Evolutionary conservation across 2,888 invertebrate species (phyloP).

Genomic region (Anarsia innoxiella): DNA sequence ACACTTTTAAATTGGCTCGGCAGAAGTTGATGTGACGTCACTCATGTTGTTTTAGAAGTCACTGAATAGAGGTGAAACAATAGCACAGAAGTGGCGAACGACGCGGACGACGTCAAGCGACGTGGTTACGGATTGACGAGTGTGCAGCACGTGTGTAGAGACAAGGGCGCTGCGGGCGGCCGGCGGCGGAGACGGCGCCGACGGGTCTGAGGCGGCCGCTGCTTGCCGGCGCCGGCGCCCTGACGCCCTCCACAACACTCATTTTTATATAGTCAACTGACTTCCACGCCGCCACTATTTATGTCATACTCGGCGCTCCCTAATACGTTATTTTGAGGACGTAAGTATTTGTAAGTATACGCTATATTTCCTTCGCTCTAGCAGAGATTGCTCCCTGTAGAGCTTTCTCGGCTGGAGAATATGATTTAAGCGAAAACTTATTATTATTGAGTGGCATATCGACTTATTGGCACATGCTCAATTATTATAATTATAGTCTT

Average conservation of each 20-base stretch:
- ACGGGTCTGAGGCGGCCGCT: slow-evolving; percentile 56
- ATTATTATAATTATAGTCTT: no score
- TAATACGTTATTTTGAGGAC: slow-evolving; percentile 67
- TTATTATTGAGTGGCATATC: slow-evolving; percentile 27
- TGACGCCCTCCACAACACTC: slow-evolving; percentile 32
- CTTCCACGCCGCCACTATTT: slow-evolving; percentile 71
- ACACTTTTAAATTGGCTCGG: slow-evolving; percentile 41
- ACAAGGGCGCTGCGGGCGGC: slow-evolving; percentile 24
- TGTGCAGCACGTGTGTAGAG: slow-evolving; percentile 24
- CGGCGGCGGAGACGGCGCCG: slow-evolving; percentile 54
- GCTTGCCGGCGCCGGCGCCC: slow-evolving; percentile 67
- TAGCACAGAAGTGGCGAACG: slow-evolving; percentile 8
- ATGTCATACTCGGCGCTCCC: slow-evolving; percentile 68
- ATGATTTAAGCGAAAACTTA: slow-evolving; percentile 46
- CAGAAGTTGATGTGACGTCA: slow-evolving; percentile 34
- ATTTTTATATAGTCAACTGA: slow-evolving; percentile 74
- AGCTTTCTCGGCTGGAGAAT: slow-evolving; percentile 31
- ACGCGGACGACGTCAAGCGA: not conserved
- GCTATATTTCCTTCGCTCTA: slow-evolving; percentile 43
- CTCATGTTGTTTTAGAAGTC: slow-evolving; percentile 37
- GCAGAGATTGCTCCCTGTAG: slow-evolving; percentile 47
- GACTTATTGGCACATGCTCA: no score
- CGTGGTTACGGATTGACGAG: slow-evolving; percentile 16
- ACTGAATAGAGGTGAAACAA: slow-evolving; percentile 18
- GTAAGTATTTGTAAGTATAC: slow-evolving; percentile 58